Evolutionary conservation across 2,888 invertebrate genomes (phyloP).

Genomic region (Digitonthophagus gazella): DNA sequence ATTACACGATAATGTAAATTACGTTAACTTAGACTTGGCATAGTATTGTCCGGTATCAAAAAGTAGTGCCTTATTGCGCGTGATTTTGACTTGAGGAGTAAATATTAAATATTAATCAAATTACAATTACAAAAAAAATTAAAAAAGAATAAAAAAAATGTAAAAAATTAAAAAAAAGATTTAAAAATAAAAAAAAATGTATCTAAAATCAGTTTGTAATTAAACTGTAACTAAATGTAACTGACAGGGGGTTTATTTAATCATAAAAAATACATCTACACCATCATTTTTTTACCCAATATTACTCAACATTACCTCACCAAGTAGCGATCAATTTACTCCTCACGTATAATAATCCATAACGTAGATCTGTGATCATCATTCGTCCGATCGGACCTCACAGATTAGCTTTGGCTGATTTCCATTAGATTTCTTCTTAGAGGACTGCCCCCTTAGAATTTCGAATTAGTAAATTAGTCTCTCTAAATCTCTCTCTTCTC

Average conservation of each 20-base stretch:
- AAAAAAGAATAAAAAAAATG: too few relatives aligned
- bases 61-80: slow-evolving; percentile 45
- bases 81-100: slow-evolving; percentile 37
- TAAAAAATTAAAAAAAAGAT: too few relatives aligned
- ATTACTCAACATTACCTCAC: background rate
- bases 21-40: slow-evolving; percentile 32
- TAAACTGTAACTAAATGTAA: too few relatives aligned
- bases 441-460: background rate
- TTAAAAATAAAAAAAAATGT: too few relatives aligned
- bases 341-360: slow-evolving; percentile 23
- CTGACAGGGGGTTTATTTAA: background rate
- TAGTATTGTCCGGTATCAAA: slow-evolving; percentile 35
- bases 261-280: background rate
- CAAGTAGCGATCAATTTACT: slow-evolving; percentile 22
- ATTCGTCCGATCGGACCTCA: slow-evolving; percentile 25
- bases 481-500: background rate
- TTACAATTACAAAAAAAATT: background rate
- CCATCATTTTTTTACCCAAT: slow-evolving; percentile 13
- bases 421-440: slow-evolving; percentile 1
- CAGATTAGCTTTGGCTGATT: slow-evolving; percentile 39
- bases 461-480: background rate
- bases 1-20: slow-evolving; percentile 42
- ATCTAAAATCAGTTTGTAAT: too few relatives aligned
- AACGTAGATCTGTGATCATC: slow-evolving; percentile 17
- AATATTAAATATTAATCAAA: too few relatives aligned